phyloP scores from a whole-genome alignment of 2,113 vertebrate genomes.

The Psittacula cyanocephala region DNA sequence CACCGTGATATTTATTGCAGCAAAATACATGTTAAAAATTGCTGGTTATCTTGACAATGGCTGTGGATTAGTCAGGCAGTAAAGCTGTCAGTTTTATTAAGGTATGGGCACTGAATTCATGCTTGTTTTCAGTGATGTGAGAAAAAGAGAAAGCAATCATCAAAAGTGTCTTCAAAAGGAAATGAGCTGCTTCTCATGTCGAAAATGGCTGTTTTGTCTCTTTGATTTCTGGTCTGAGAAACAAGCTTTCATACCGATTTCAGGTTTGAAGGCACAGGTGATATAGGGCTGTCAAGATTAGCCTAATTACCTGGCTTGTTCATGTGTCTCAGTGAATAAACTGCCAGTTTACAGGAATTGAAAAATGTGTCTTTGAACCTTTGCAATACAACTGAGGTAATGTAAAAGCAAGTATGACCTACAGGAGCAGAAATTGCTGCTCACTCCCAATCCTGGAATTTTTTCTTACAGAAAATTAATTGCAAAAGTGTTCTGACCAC shows the following conservation, averaged over 20 bases:
- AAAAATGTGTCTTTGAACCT: neutral
- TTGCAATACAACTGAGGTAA: neutral
- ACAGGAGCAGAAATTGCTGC: neutral
- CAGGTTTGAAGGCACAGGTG: slow-evolving; percentile 2
- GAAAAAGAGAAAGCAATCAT: neutral
- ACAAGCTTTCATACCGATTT: neutral
- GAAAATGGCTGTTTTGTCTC: neutral
- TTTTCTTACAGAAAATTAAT: neutral
- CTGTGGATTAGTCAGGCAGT: neutral
- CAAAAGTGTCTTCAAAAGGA: neutral
- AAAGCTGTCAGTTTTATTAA: slow-evolving; percentile 13
- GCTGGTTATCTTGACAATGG: neutral
- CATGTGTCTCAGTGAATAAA: neutral
- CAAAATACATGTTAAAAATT: neutral
- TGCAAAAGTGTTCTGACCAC: neutral
- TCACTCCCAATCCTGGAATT: neutral
- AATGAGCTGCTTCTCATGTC: neutral
- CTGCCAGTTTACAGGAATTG: neutral
- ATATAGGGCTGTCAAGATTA: neutral
- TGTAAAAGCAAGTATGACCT: neutral
- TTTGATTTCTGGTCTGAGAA: neutral
- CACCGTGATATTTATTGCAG: neutral
- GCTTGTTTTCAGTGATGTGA: neutral
- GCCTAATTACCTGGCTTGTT: neutral
- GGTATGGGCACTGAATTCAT: neutral